Percentiles rank a stretch among this genome's conserved stretches.
phyloP scores from a whole-genome alignment of 2,113 vertebrate genomes.

The Setophaga coronata region DNA sequence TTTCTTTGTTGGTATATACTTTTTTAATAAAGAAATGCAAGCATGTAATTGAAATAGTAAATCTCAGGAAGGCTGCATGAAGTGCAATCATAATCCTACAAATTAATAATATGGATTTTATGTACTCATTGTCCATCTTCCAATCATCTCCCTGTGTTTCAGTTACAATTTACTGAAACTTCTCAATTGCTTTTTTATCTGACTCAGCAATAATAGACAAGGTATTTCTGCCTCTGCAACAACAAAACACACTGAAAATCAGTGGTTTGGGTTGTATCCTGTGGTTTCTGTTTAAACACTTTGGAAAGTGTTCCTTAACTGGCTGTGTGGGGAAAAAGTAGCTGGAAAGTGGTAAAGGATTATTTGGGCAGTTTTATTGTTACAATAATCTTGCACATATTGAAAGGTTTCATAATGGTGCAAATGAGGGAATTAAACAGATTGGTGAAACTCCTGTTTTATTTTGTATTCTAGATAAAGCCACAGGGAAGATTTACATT shows the following conservation, averaged over 20 bases:
- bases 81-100: not conserved
- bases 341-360: not conserved
- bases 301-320: not conserved
- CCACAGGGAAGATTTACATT: constrained; percentile 82
- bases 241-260: not conserved
- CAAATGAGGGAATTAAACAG: not conserved
- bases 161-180: not conserved
- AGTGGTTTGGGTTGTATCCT: not conserved
- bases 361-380: not conserved
- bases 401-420: not conserved
- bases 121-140: not conserved
- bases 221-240: not conserved
- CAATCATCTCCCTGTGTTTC: not conserved
- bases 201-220: not conserved
- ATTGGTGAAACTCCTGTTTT: not conserved
- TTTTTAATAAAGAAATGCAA: not conserved
- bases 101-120: not conserved
- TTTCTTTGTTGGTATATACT: not conserved
- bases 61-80: not conserved
- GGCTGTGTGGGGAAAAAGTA: not conserved
- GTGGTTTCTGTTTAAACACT: not conserved
- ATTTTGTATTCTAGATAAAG: constrained; percentile 75
- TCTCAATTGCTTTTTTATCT: not conserved
- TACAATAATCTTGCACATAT: not conserved
- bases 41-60: not conserved